phyloP scores from a whole-genome alignment of 2,113 vertebrate genomes.

The Tyrannus savana region DNA sequence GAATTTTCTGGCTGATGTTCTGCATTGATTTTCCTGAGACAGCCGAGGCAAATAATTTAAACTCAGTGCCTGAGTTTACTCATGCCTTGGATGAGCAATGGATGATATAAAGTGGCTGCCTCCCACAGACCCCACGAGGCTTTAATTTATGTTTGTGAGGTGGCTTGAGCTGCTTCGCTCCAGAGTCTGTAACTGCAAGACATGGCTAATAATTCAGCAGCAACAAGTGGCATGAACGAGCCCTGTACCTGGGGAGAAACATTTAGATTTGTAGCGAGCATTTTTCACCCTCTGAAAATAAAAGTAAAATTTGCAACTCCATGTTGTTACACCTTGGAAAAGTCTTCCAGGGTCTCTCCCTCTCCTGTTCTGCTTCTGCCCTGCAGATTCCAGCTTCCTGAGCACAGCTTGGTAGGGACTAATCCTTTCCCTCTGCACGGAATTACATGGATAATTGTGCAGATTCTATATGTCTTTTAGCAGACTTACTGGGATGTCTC shows the following conservation, averaged over 20 bases:
- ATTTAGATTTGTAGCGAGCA: neutral
- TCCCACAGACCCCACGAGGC: neutral
- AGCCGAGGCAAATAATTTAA: slow-evolving; percentile 1
- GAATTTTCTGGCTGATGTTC: neutral
- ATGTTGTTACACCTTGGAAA: neutral
- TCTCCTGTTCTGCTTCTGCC: neutral
- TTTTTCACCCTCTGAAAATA: neutral
- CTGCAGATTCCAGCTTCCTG: neutral
- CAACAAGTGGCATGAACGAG: neutral
- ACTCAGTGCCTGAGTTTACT: slow-evolving; percentile 9
- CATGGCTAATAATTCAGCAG: neutral
- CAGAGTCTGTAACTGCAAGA: neutral
- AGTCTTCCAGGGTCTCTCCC: neutral
- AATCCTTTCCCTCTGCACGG: neutral
- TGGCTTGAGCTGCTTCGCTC: neutral
- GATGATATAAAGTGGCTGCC: slow-evolving; percentile 21
- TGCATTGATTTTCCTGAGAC: slow-evolving; percentile 7
- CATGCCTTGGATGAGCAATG: slow-evolving; percentile 27
- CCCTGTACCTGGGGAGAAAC: neutral
- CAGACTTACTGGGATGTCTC: slow-evolving; percentile 16
- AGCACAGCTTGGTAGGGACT: neutral
- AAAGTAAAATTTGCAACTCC: neutral
- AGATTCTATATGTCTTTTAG: neutral
- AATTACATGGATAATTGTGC: neutral
- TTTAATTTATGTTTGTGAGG: slow-evolving; percentile 22